Base-by-base conservation (phyloP, 2,888 invertebrate species). In the Pammene aurita region DNA sequence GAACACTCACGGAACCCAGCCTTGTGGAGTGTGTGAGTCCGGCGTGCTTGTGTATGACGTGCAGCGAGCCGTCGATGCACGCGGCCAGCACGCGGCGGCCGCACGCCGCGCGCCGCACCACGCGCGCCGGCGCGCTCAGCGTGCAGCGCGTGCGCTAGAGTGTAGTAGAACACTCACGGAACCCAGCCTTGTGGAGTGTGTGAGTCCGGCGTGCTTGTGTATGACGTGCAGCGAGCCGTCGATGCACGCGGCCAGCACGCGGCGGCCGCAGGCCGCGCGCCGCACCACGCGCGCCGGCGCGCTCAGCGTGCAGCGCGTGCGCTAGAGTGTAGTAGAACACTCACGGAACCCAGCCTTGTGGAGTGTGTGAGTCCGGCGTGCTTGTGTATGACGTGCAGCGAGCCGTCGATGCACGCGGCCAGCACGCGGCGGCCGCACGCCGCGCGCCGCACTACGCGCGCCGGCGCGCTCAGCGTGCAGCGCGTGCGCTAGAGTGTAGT, bases 61-160 rank as follows among this genome's bases (percentile, higher is more conserved):
- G 96, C 72, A 98, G 87, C 5, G 97, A 95, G 6, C 96, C 96
- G 89, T 98, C 97, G 61, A 96, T 96, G 80, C 97, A 97, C 9
- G 97, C 97, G 55, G 97, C 86, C 35, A 98, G 88, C 9, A 98
- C 88, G 77, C 96, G 95, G 77, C 95, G 94, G 84, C 96, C 46
- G 80, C 95, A 94, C 0, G 94, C 94, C 72, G 75, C 85, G 9
- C 84, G 82, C 0, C 82, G 77, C 62, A 77, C 84, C 9, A 75
- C 72, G 0, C 87, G 82, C 70, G 83, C 88, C 7, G 79, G 93
- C 87, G 87, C 94, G 92, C 73, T 96, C 94, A 84, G 95, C 35
- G 14, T 11, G 82, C 0, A 82, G 0, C 87, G 81, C 70, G 83
- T 50, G 10, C 50, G 50, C 5, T 50, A 26, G 26, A 26, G 26